Evolutionary conservation across 2,888 invertebrate genomes (phyloP), one percentile per base, ranked within the genome.

Genomic region (Callosobruchus maculatus): DNA sequence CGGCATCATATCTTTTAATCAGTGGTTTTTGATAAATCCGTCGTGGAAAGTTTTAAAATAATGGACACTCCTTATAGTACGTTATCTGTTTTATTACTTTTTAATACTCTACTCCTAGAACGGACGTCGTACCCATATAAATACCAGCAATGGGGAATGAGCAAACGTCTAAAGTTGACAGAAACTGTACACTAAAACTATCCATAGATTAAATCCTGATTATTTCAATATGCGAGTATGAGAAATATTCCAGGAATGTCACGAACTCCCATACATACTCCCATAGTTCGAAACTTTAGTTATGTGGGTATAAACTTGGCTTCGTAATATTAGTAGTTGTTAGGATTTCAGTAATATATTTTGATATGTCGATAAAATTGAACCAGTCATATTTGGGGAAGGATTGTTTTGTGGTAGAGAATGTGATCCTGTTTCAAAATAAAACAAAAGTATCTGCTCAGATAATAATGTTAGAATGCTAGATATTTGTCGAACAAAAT

Each of bases 51-150:
- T n/a, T n/a, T n/a, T n/a, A n/a, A n/a, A n/a, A n/a, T n/a, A n/a
- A n/a, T n/a, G n/a, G n/a, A n/a, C n/a, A n/a, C n/a, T n/a, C n/a
- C n/a, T n/a, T n/a, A n/a, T n/a, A n/a, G n/a, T n/a, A n/a, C n/a
- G n/a, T n/a, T n/a, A n/a, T n/a, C 1, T 74, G 70, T 70, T 74
- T 75, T 75, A 74, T 72, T 75, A 71, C 74, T 72, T 72, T 72
- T 74, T 74, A 74, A 75, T 75, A 66, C 66, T 70, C 73, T n/a
- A n/a, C 18, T 68, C 13, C 68, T 67, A 70, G 72, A 72, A 73
- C 71, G 68, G 69, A 70, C 22, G 22, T 71, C 31, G 49, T 69
- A 72, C 71, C 70, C 73, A 73, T 72, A 73, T 72, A 70, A 71
- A 75, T 73, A 69, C 68, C 67, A 22, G 70, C 71, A 70, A 68